These are phyloP conservation scores for Stegana nigrithorax DNA, from an alignment of 2,888 invertebrate species.

Conservation along the genomic window DNA sequence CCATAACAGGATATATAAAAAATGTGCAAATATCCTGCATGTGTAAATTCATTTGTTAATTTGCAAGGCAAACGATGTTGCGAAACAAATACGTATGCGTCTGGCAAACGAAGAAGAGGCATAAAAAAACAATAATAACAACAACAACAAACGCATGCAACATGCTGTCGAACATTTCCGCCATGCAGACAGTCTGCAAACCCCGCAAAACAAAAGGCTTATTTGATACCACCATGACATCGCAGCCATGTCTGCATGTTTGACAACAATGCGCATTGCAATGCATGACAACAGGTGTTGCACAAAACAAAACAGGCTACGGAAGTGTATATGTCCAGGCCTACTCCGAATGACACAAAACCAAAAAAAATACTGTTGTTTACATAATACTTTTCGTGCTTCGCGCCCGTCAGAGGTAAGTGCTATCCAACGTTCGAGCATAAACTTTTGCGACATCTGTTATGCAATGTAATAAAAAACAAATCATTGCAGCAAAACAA, in stretches of 20 bases:
- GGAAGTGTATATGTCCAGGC: too few relatives aligned
- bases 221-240: neutral
- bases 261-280: neutral
- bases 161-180: constrained; percentile 64
- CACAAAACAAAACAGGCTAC: neutral
- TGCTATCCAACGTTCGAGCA: too few relatives aligned
- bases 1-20: constrained; percentile 1
- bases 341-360: too few relatives aligned
- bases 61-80: constrained; percentile 49
- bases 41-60: constrained; percentile 44
- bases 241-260: neutral
- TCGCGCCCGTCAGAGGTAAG: too few relatives aligned
- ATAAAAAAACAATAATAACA: too few relatives aligned
- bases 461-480: too few relatives aligned
- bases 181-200: neutral
- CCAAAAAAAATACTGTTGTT: too few relatives aligned
- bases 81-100: too few relatives aligned
- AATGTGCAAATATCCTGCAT: neutral
- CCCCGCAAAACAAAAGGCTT: neutral
- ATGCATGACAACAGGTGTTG: neutral
- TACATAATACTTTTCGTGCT: too few relatives aligned
- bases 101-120: too few relatives aligned
- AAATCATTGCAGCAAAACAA: too few relatives aligned
- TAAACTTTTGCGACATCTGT: too few relatives aligned
- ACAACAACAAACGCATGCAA: constrained; percentile 44